phyloP scores from a whole-genome alignment of 2,113 vertebrate species.

The Dinomys branickii region DNA sequence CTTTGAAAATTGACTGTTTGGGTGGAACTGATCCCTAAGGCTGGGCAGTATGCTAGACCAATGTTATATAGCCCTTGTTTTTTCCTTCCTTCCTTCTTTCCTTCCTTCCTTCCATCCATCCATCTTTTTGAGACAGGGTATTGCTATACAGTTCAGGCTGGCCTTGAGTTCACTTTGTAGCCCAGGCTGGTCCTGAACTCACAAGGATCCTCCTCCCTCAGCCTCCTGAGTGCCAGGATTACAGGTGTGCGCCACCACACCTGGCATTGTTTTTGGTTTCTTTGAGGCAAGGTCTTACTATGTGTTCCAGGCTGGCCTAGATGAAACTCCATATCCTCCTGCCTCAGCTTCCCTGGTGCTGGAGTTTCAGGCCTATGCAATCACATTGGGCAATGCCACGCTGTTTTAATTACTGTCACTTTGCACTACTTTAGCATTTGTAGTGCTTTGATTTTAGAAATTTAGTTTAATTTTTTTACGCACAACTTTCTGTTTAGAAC shows the following conservation, averaged over 20 bases:
- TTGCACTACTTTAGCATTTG: not conserved
- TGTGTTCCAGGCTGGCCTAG: not conserved
- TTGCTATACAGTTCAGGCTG: too few relatives aligned
- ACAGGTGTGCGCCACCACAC: too few relatives aligned
- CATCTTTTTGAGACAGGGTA: too few relatives aligned
- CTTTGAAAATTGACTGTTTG: not conserved
- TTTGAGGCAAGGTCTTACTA: not conserved
- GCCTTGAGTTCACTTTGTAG: too few relatives aligned
- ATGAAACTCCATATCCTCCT: not conserved
- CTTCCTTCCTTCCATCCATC: too few relatives aligned
- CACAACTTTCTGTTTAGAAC: not conserved
- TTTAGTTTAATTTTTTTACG: not conserved
- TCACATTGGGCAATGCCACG: not conserved
- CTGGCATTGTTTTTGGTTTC: not conserved
- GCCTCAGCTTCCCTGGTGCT: not conserved
- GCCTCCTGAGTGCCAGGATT: too few relatives aligned
- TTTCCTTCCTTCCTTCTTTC: not conserved
- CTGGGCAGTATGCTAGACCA: not conserved
- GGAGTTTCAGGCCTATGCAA: not conserved
- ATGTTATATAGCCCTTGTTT: too few relatives aligned
- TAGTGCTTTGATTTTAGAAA: conserved; percentile 28
- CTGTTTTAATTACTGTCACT: not conserved
- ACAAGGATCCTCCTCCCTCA: too few relatives aligned
- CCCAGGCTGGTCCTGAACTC: too few relatives aligned
- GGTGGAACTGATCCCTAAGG: not conserved